Conservation (phyloP, 2,888 invertebrate genomes). For the Aplocera efformata region DNA sequence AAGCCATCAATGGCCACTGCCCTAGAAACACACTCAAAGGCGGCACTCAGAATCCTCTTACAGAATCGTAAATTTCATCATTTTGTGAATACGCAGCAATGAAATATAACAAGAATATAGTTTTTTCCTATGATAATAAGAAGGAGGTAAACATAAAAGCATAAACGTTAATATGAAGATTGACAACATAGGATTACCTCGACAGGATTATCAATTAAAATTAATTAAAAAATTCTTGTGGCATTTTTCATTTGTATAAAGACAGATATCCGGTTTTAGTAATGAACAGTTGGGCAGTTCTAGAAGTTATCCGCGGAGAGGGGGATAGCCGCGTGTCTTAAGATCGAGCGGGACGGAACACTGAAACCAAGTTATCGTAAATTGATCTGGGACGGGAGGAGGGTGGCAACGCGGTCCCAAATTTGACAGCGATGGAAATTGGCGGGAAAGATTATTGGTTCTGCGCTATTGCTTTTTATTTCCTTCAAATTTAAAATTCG, state of each 20-base stretch:
- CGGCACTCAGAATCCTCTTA: not conserved
- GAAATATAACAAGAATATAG: no score
- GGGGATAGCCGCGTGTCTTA: slow-evolving; percentile 69
- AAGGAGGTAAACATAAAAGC: no score
- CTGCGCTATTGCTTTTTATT: slow-evolving; percentile 36
- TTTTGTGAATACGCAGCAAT: no score
- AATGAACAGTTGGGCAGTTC: slow-evolving; percentile 57
- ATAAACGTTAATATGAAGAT: slow-evolving; percentile 4
- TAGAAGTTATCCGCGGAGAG: slow-evolving; percentile 73
- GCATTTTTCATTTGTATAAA: slow-evolving; percentile 25
- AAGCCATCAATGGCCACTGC: slow-evolving; percentile 16
- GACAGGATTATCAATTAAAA: slow-evolving; percentile 11
- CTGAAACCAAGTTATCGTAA: slow-evolving; percentile 76
- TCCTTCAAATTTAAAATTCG: slow-evolving; percentile 19
- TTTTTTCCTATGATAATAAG: no score
- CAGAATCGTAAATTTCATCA: not conserved
- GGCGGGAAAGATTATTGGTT: slow-evolving; percentile 77
- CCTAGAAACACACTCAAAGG: slow-evolving; percentile 10
- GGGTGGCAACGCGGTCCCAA: slow-evolving; percentile 61
- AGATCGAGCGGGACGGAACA: slow-evolving; percentile 74
- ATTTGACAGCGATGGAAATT: slow-evolving; percentile 80
- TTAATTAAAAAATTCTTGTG: slow-evolving; percentile 17
- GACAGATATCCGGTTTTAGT: slow-evolving; percentile 47
- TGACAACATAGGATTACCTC: slow-evolving; percentile 10
- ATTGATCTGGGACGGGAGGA: slow-evolving; percentile 71